Base-by-base conservation (phyloP, 2,888 invertebrate species). In the Oeneis ivallda region DNA sequence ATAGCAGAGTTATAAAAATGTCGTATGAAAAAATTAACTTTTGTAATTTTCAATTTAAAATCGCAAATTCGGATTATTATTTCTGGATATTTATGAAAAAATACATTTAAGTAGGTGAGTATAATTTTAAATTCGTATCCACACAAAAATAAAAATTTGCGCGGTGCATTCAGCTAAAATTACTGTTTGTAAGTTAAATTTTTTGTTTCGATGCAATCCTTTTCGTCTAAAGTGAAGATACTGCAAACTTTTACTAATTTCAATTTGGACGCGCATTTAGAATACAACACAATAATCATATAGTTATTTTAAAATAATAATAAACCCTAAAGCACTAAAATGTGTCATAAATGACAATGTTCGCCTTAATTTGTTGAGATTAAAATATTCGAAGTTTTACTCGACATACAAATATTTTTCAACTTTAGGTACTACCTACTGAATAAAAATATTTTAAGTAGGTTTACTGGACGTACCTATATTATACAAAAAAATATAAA, bases 391-490 rank as follows among this genome's bases (percentile, higher is more conserved):
- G 47, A 47, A 47, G 15, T 47, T 15, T 47, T 9, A 47, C 45
- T 45, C 45, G 7, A 45, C 9, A 15, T 8, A 41, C 41, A 41
- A 41, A 37, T 1, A 13, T 41, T 13, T 41, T 41, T 11, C 11
- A 41, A 41, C 41, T 50, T 50, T 26, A 26, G 32, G 11, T 50
- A 50, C n/a, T n/a, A 13, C 26, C 13, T 50, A 50, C 13, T 32
- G 13, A 53, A 53, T 10, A 53, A 53, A 53, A 53, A 53, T 52
- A 52, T 53, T 53, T 34, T 34, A 53, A 53, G 53, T 50, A 13
- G 4, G 17, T 26, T 50, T 47, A 47, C 45, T 47, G 45, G 45
- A 47, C 45, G 15, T n/a, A 43, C n/a, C 19, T 49, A 32, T 6
- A 37, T 37, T 53, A 37, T 10, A 9, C 45, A 45, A 45, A n/a